Conservation (phyloP, 2,888 invertebrate species). For the Amblyjoppa fuscipennis region DNA sequence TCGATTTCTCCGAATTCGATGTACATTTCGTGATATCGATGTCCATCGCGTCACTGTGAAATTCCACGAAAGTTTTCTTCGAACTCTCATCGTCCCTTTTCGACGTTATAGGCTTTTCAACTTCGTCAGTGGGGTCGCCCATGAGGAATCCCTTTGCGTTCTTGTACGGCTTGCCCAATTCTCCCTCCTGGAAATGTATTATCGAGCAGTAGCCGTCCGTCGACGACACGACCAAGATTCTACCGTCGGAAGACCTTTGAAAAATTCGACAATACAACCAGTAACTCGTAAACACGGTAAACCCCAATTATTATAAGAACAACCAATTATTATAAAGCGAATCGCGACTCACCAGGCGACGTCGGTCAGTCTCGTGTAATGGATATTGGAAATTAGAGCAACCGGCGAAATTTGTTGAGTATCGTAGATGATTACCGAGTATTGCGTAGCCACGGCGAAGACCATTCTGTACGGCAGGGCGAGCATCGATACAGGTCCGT, state of each 20-base stretch:
- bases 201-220: slow-evolving; percentile 96
- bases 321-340: background rate
- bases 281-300: background rate
- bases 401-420: slow-evolving; percentile 94
- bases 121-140: slow-evolving; percentile 24
- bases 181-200: slow-evolving; percentile 90
- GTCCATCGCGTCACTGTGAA: slow-evolving; percentile 81
- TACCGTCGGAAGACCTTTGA: slow-evolving; percentile 91
- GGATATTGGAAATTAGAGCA: slow-evolving; percentile 93
- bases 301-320: background rate
- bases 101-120: slow-evolving; percentile 15
- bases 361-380: slow-evolving; percentile 95
- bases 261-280: slow-evolving; percentile 2
- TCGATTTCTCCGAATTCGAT: slow-evolving; percentile 3
- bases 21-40: slow-evolving; percentile 75
- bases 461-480: slow-evolving; percentile 92
- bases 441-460: slow-evolving; percentile 96
- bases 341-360: slow-evolving; percentile 89
- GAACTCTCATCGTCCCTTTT: background rate
- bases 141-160: slow-evolving; percentile 79
- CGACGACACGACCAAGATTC: slow-evolving; percentile 91
- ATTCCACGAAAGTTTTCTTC: slow-evolving; percentile 70
- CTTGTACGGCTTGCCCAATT: slow-evolving; percentile 89
- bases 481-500: slow-evolving; percentile 87
- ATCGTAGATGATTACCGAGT: slow-evolving; percentile 94